Evolutionary conservation across 2,797 vertebrate species (phyloP), one percentile per base, ranked within the genome.

Genomic region (Sebastes melanostomus): DNA sequence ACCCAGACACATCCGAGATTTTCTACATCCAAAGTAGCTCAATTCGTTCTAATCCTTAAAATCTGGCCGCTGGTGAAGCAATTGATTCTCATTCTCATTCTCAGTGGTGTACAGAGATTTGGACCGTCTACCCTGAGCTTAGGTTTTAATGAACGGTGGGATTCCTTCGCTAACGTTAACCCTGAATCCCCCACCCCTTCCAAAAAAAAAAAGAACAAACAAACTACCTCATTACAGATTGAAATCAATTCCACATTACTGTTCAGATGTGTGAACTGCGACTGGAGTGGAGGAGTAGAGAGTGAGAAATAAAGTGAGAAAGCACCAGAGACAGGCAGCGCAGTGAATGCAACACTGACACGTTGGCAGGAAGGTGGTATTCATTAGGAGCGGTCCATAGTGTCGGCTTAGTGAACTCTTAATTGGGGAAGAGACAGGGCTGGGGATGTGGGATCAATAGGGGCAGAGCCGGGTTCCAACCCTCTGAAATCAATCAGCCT

Each of bases 361-460:
- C 75, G 61, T 83, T 88, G 84, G 80, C 83, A 89, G 80, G 63
- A 73, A 90, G 73, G 38, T 83, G 63, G 75, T 83, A 75, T 90
- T 94, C 75, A 87, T 92, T 90, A 90, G 87, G 50, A 90, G 76
- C 14, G 69, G 74, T 87, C 86, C 77, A 75, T 58, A 66, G 77
- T 76, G 78, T 80, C 81, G 56, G 83, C 83, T 92, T 86, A 86
- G 91, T 91, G 88, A 93, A 93, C 90, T 94, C 92, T 94, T 95
- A 95, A 95, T 93, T 94, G 93, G 91, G 36, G 59, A 59, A 82
- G 88, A 93, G 91, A 88, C 80, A 82, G 86, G 68, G 29, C 75
- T 76, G 65, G 73, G 77, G 78, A 88, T 89, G 72, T 81, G 73
- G 78, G 90, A 93, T 95, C 93, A 77, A 94, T 91, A 84, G 69